A percentile compares a stretch with the other conserved stretches of the same genome.
These are phyloP conservation scores for Lagorchestes hirsutus DNA, from an alignment of 2,797 vertebrate genomes.

Conservation along the genomic window DNA sequence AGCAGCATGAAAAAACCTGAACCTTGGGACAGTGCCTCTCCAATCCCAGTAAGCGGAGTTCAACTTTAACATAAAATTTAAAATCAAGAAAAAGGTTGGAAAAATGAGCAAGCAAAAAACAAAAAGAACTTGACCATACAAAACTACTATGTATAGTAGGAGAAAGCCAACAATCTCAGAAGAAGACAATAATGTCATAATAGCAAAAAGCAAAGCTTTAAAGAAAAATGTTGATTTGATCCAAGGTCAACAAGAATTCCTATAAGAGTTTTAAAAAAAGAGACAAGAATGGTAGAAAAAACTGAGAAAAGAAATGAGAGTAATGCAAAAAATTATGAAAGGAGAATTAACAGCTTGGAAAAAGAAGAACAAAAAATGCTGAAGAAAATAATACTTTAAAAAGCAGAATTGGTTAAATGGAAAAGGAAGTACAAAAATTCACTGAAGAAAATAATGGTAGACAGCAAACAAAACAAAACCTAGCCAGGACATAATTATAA, in stretches of 20 bases:
- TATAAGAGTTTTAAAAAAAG: not conserved
- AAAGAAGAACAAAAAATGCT: not conserved
- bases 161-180: not conserved
- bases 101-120: not conserved
- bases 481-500: not conserved
- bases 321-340: not conserved
- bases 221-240: not conserved
- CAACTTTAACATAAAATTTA: not conserved
- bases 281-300: not conserved
- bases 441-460: not conserved
- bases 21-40: not conserved
- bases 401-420: not conserved
- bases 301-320: not conserved
- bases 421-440: not conserved
- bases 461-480: not conserved
- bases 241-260: not conserved
- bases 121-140: not conserved
- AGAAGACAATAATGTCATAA: not conserved
- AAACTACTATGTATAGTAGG: not conserved
- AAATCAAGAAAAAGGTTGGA: not conserved
- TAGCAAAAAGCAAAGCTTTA: not conserved
- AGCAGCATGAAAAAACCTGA: not conserved
- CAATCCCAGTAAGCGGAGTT: not conserved
- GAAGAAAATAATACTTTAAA: not conserved
- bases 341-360: not conserved